Percentiles rank a stretch among this genome's conserved stretches.
These are phyloP conservation scores for Centruroides vittatus DNA, from an alignment of 1,140 invertebrate species.

Conservation along the genomic window DNA sequence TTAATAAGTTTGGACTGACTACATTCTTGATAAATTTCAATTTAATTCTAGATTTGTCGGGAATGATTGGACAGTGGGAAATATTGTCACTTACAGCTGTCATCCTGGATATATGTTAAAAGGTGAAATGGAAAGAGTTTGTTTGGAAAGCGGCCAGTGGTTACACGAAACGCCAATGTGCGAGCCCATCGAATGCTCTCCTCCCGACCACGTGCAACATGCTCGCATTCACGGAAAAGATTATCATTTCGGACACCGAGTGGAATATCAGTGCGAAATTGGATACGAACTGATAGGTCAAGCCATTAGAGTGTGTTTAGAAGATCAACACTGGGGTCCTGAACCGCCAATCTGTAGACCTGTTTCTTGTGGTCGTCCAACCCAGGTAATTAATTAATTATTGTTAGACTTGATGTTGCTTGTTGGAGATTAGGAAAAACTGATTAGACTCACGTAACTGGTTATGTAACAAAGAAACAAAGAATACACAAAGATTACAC, in stretches of 20 bases:
- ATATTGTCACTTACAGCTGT: constrained; percentile 22
- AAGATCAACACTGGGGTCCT: constrained; percentile 29
- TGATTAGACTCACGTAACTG: too few relatives aligned
- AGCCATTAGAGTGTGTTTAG: constrained; percentile 25
- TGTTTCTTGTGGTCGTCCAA: constrained; percentile 22
- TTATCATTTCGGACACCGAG: constrained; percentile 12
- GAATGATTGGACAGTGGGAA: constrained; percentile 13
- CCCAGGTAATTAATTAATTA: constrained; percentile 13
- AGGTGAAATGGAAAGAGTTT: background rate
- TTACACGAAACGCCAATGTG: constrained; percentile 7
- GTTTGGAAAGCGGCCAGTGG: constrained; percentile 16
- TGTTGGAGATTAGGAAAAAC: too few relatives aligned
- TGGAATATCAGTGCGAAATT: constrained; percentile 26
- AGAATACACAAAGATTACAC: too few relatives aligned
- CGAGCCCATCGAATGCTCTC: constrained; percentile 14
- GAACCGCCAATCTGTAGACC: constrained; percentile 20
- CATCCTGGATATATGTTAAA: background rate
- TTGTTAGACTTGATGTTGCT: too few relatives aligned
- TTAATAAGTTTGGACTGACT: too few relatives aligned
- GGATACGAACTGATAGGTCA: constrained; percentile 29
- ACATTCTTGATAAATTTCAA: background rate
- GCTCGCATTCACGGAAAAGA: background rate
- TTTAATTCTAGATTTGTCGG: background rate
- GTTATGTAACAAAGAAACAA: too few relatives aligned
- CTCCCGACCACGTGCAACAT: background rate